phyloP scores from a whole-genome alignment of 2,888 invertebrate species.

The Slavum lentiscoides region DNA sequence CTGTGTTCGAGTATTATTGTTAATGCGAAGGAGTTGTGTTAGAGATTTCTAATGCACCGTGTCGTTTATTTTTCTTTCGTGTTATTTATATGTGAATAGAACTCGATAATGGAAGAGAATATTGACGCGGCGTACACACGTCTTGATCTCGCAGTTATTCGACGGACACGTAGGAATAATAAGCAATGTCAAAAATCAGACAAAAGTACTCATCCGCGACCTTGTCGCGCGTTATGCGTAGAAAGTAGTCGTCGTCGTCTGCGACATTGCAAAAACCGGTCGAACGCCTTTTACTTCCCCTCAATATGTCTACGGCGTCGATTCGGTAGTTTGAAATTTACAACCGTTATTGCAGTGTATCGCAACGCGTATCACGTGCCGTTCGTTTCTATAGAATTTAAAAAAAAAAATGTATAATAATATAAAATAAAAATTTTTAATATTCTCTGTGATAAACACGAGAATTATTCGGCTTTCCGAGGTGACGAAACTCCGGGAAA shows the following conservation, averaged over 20 bases:
- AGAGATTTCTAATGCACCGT: slow-evolving; percentile 1
- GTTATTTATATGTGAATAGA: not conserved
- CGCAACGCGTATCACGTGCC: not conserved
- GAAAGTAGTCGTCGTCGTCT: slow-evolving; percentile 25
- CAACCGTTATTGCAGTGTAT: not conserved
- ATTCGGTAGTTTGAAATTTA: not conserved
- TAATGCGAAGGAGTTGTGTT: not conserved
- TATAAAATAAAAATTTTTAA: too few species aligned
- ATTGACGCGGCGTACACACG: not conserved
- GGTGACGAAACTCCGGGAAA: slow-evolving; percentile 13
- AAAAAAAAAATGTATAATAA: too few species aligned
- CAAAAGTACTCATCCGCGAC: slow-evolving; percentile 38
- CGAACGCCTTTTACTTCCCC: slow-evolving; percentile 40
- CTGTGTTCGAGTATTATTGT: not conserved
- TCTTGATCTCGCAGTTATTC: slow-evolving; percentile 18
- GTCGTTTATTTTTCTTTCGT: not conserved
- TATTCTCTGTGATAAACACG: not conserved
- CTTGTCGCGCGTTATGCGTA: slow-evolving; percentile 12
- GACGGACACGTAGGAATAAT: not conserved
- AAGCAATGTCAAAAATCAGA: slow-evolving; percentile 11
- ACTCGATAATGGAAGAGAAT: slow-evolving; percentile 3
- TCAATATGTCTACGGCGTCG: slow-evolving; percentile 4
- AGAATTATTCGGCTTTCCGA: not conserved
- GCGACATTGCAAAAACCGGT: slow-evolving; percentile 24
- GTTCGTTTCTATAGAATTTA: too few species aligned